Conservation (phyloP, 2,113 vertebrate species). For the Falcunculus frontatus region DNA sequence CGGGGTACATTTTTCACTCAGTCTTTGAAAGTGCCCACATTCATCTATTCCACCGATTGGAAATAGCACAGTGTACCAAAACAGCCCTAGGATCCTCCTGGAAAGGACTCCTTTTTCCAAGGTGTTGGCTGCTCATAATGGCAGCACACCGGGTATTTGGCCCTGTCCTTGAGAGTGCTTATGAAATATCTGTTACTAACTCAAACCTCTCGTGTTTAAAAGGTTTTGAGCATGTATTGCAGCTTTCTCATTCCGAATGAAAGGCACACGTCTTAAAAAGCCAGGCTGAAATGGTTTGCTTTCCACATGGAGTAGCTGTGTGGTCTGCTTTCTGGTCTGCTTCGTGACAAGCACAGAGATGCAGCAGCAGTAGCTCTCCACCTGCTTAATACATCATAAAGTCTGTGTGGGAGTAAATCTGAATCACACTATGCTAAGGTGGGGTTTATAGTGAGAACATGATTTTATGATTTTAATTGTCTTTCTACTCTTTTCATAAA, state of each 20-base stretch:
- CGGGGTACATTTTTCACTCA: neutral
- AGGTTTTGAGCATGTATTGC: neutral
- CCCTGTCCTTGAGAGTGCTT: neutral
- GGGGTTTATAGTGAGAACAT: neutral
- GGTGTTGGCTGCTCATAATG: neutral
- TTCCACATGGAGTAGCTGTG: neutral
- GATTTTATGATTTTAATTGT: neutral
- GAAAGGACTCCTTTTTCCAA: neutral
- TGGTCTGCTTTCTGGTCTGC: neutral
- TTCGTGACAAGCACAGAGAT: neutral
- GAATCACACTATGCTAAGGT: neutral
- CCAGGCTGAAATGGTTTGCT: neutral
- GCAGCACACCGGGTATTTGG: neutral
- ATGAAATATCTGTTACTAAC: neutral
- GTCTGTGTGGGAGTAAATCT: neutral
- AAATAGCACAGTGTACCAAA: neutral
- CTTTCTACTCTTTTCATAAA: neutral
- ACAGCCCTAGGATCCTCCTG: neutral
- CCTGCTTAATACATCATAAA: neutral
- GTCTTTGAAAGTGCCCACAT: neutral
- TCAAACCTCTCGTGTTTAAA: neutral
- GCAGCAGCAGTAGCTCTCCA: neutral
- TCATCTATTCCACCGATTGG: neutral
- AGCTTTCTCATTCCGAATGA: neutral
- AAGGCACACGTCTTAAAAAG: neutral